A percentile compares a stretch with the other conserved stretches of the same genome.
These are phyloP conservation scores for Rynchops niger DNA, from an alignment of 2,113 vertebrate genomes.

Conservation along the genomic window DNA sequence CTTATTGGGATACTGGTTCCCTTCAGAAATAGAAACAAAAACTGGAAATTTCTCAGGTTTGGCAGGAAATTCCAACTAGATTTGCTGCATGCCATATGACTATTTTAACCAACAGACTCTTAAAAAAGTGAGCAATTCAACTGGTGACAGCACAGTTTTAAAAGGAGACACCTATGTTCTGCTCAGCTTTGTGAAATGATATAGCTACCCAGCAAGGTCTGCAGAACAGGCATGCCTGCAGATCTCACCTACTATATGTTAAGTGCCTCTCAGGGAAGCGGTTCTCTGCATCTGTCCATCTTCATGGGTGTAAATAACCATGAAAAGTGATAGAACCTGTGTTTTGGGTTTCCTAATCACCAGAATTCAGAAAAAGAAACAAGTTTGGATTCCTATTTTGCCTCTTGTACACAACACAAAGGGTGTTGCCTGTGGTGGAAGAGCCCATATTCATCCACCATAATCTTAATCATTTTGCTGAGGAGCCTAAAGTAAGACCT, in stretches of 20 bases:
- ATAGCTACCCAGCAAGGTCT: background rate
- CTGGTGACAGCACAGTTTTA: background rate
- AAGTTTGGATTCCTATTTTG: background rate
- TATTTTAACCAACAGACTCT: background rate
- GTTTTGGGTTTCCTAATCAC: background rate
- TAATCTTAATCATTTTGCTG: background rate
- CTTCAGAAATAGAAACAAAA: background rate
- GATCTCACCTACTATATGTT: background rate
- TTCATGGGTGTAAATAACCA: background rate
- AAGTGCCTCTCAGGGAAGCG: background rate
- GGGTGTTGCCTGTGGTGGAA: background rate
- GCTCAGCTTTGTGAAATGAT: background rate
- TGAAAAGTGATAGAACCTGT: background rate
- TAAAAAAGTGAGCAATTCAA: background rate
- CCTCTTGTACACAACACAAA: background rate
- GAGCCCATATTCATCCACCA: too few species aligned
- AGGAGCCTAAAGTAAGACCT: background rate
- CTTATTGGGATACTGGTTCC: background rate
- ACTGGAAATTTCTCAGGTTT: background rate
- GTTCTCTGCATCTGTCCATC: background rate
- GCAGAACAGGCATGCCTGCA: too few species aligned
- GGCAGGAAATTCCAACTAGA: background rate
- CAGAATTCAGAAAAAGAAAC: background rate
- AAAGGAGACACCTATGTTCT: background rate
- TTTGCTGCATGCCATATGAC: background rate